Conservation (phyloP, 2,113 vertebrate species). For the Nothoprocta perdicaria region DNA sequence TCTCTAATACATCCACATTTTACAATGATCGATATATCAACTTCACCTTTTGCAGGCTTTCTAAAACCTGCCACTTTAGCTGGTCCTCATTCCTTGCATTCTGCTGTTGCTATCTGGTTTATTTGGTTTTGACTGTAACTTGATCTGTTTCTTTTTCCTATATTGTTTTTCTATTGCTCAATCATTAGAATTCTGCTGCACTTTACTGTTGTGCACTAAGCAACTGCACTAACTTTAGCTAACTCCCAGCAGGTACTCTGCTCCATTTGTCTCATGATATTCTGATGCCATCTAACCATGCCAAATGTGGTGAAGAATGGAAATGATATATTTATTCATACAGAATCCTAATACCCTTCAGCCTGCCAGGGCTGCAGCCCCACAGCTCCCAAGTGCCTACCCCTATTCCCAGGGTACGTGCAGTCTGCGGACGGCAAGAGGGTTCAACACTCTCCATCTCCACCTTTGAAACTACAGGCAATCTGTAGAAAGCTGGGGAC, state of each 20-base stretch:
- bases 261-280: neutral
- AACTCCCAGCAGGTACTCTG: neutral
- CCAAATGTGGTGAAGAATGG: neutral
- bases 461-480: neutral
- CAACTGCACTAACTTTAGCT: neutral
- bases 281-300: neutral
- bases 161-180: neutral
- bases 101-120: neutral
- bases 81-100: neutral
- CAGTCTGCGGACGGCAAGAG: too few species aligned
- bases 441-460: neutral
- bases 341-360: neutral
- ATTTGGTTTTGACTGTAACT: neutral
- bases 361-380: neutral
- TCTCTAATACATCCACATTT: neutral
- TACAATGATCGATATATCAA: neutral
- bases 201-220: neutral
- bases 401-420: neutral
- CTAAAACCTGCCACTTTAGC: neutral
- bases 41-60: neutral
- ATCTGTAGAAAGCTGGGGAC: neutral
- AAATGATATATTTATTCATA: accelerated
- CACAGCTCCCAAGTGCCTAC: neutral
- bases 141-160: neutral
- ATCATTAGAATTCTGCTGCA: neutral